Base-by-base conservation (phyloP, 2,888 invertebrate genomes). In the Dicyrtomina minuta region DNA sequence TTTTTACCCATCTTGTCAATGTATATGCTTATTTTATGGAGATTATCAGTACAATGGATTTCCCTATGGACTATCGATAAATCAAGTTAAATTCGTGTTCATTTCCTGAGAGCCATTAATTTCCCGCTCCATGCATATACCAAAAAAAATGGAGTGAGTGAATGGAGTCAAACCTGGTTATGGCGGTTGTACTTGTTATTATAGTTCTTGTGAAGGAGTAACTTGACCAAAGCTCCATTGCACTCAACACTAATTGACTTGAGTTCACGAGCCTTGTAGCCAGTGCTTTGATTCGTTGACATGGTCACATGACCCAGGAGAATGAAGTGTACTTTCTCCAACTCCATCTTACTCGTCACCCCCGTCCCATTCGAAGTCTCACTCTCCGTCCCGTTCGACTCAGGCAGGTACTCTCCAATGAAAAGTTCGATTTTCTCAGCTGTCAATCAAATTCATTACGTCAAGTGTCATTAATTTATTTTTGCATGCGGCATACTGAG, bases 231-330 rank as follows among this genome's bases (percentile, higher is more conserved):
- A 17, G 87, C 84, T 6, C 89, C 90, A 51, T 87, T 85, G 56
- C 88, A 88, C 72, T 91, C 92, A 17, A 96, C 89, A 33, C 92
- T 88, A 12, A 92, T 90, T 70, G 91, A 90, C 82, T 92, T 92
- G 44, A 92, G 83, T 80, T 92, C 92, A 55, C 92, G 83, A 56
- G 91, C 91, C 81, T 90, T 91, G 82, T 88, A 91, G 77, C 88
- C 87, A 0, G 91, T 90, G 76, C 87, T 87, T 75, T 89, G 88
- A 83, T 92, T 92, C 80, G 90, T 90, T 8, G 90, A 89, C 69
- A 92, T 83, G 1, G 89, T 88, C 61, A 92, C 89, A 82, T 91
- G 91, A 20, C 92, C 90, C 60, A 88, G 81, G 77, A 87, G 87
- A 77, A 85, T 86, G 79, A 87, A 88, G 68, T 84, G 84, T 60